Conservation (phyloP, 1,140 invertebrate genomes). For the Pogonomyrmex californicus region DNA sequence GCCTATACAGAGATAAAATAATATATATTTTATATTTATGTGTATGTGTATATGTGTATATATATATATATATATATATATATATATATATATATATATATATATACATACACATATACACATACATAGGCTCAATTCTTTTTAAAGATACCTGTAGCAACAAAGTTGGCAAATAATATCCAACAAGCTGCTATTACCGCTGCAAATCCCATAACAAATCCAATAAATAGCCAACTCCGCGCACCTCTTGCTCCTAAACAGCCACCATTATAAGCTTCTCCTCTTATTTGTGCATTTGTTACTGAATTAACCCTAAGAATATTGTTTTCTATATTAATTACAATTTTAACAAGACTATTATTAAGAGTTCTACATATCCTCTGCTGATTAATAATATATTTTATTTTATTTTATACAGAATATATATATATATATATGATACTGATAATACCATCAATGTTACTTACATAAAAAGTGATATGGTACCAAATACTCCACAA, state of each 20-base stretch:
- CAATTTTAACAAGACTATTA: slow-evolving; percentile 5
- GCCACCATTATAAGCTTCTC: slow-evolving; percentile 95
- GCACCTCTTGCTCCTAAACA: slow-evolving; percentile 96
- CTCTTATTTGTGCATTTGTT: slow-evolving; percentile 97
- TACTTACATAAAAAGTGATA: slow-evolving; percentile 97
- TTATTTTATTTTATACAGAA: not conserved
- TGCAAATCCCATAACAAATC: slow-evolving; percentile 98
- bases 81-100: no score
- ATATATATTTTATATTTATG: not conserved
- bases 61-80: no score
- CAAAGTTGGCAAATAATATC: slow-evolving; percentile 96
- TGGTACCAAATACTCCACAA: slow-evolving; percentile 97
- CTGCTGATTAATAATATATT: not conserved
- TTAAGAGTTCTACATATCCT: not conserved
- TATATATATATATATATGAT: not conserved
- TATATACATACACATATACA: no score
- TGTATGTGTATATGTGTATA: no score
- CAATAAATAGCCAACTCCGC: slow-evolving; percentile 97
- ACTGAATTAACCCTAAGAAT: slow-evolving; percentile 96
- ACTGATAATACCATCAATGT: not conserved
- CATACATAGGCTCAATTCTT: not conserved
- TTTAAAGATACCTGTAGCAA: slow-evolving; percentile 85
- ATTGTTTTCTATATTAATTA: not conserved
- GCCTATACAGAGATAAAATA: slow-evolving; percentile 72
- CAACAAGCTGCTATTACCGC: slow-evolving; percentile 97